These are phyloP conservation scores for Phrynocephalus forsythii DNA, from an alignment of 2,797 vertebrate genomes.

Conservation along the genomic window DNA sequence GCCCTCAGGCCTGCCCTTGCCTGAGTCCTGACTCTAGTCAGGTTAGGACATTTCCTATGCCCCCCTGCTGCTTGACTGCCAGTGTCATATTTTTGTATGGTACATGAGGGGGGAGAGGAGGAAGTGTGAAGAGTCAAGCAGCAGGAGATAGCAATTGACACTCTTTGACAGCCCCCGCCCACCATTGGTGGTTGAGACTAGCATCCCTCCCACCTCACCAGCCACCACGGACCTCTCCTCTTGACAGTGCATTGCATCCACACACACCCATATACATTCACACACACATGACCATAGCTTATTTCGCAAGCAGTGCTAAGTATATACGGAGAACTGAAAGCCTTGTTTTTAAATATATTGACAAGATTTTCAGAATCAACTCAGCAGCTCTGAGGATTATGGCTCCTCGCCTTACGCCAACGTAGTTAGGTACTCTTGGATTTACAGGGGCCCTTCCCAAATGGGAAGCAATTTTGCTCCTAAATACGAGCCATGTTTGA, in stretches of 20 bases:
- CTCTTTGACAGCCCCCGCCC: no score
- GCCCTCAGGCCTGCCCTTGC: background rate
- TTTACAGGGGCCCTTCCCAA: background rate
- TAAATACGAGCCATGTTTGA: background rate
- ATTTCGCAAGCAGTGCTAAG: background rate
- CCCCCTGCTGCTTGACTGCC: no score
- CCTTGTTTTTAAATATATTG: background rate
- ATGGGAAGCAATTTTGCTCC: constrained; percentile 16
- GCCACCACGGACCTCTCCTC: no score
- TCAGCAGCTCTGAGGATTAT: background rate
- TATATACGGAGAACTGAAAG: background rate
- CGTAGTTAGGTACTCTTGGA: background rate
- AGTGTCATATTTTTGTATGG: no score
- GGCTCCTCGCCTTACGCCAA: background rate
- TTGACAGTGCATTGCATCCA: no score
- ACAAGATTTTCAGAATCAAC: background rate
- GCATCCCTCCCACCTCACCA: no score
- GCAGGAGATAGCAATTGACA: no score
- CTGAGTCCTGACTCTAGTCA: background rate
- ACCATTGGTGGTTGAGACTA: no score
- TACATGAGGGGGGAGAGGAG: no score
- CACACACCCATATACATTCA: no score
- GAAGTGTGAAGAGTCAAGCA: no score
- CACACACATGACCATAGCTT: background rate
- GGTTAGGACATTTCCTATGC: background rate